Evolutionary conservation across 1,140 invertebrate genomes (phyloP).

Genomic region (Conopomorpha cramerella): DNA sequence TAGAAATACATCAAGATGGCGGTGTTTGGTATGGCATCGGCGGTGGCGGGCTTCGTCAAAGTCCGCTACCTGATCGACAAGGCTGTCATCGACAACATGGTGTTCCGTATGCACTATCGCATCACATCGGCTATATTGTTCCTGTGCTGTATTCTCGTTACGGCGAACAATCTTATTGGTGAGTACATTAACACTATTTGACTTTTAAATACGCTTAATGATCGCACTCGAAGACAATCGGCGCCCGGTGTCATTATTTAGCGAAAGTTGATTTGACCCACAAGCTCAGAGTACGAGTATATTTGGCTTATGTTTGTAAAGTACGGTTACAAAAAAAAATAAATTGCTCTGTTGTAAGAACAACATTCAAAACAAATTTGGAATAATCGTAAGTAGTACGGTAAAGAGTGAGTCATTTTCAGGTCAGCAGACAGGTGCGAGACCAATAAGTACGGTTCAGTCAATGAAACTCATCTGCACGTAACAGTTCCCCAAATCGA

Average conservation of each 20-base stretch:
- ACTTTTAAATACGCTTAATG: no score
- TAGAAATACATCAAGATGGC: slow-evolving; percentile 66
- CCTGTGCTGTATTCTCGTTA: slow-evolving; percentile 84
- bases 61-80: slow-evolving; percentile 84
- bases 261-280: no score
- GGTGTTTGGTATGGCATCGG: slow-evolving; percentile 79
- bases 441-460: no score
- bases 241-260: no score
- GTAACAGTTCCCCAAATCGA: slow-evolving; percentile 47
- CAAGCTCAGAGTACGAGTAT: no score
- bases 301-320: no score
- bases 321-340: no score
- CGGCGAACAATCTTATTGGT: slow-evolving; percentile 88
- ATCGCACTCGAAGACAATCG: no score
- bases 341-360: no score
- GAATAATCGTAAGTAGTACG: slow-evolving; percentile 17
- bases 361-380: no score
- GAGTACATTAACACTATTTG: no score
- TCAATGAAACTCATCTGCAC: no score
- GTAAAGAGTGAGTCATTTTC: slow-evolving; percentile 43
- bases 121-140: slow-evolving; percentile 87
- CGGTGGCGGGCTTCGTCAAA: slow-evolving; percentile 85
- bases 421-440: slow-evolving; percentile 30
- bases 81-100: slow-evolving; percentile 86
- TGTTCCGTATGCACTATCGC: slow-evolving; percentile 88